Evolutionary conservation across 1,140 invertebrate species (phyloP).

Genomic region (Heterodera schachtii): DNA sequence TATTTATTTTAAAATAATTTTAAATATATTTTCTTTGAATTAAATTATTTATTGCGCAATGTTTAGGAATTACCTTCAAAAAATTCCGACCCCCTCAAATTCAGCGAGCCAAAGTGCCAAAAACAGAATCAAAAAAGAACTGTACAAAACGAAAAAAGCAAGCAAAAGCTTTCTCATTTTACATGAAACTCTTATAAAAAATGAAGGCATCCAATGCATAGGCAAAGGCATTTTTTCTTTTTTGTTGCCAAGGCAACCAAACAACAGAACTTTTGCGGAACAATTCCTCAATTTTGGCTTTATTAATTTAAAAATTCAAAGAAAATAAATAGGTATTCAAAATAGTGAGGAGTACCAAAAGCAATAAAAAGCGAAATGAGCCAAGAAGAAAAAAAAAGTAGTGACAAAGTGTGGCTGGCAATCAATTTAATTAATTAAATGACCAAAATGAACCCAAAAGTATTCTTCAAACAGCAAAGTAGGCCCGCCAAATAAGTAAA

Average conservation of each 20-base stretch:
- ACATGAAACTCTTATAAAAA: too few species aligned
- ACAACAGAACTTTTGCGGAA: too few species aligned
- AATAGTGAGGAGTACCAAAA: not conserved
- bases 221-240: not conserved
- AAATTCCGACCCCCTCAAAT: slow-evolving; percentile 31
- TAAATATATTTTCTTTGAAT: too few species aligned
- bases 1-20: not conserved
- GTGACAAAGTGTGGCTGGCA: too few species aligned
- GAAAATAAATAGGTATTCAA: not conserved
- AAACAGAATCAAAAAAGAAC: slow-evolving; percentile 42
- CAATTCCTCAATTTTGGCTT: too few species aligned
- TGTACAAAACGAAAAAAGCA: slow-evolving; percentile 40
- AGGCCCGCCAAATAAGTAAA: too few species aligned
- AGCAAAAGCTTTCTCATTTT: slow-evolving; percentile 40
- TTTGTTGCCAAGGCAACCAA: not conserved
- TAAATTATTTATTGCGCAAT: not conserved
- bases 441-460: too few species aligned
- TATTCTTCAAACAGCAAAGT: too few species aligned
- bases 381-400: not conserved
- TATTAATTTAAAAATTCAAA: not conserved
- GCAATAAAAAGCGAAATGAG: not conserved
- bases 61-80: not conserved
- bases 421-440: too few species aligned
- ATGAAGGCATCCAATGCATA: not conserved
- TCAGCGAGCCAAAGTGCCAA: slow-evolving; percentile 35